A percentile compares a stretch with the other conserved stretches of the same genome.
These are phyloP conservation scores for Phaedon cochleariae DNA, from an alignment of 2,888 invertebrate genomes.

Conservation along the genomic window DNA sequence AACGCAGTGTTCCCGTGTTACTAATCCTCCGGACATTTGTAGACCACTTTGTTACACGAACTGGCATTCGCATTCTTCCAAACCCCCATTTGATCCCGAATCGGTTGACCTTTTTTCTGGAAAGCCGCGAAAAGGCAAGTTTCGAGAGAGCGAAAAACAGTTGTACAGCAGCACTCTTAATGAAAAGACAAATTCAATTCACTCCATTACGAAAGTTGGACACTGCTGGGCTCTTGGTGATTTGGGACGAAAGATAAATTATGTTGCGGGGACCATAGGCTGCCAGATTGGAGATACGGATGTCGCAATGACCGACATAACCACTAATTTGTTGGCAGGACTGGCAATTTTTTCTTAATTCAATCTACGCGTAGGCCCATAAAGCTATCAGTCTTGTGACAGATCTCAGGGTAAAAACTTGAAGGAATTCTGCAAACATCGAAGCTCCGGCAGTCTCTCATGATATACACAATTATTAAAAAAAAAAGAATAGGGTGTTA, in stretches of 20 bases:
- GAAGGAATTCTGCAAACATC: too few relatives aligned
- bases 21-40: not conserved
- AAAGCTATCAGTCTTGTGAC: too few relatives aligned
- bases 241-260: slow-evolving; percentile 3
- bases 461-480: too few relatives aligned
- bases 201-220: not conserved
- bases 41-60: not conserved
- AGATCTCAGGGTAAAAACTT: too few relatives aligned
- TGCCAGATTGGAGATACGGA: not conserved
- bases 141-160: not conserved
- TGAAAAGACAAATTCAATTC: not conserved
- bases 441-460: too few relatives aligned
- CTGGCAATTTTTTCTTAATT: not conserved
- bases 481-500: too few relatives aligned
- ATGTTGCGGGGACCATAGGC: too few relatives aligned
- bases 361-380: not conserved
- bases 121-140: not conserved
- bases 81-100: not conserved
- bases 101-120: not conserved
- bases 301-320: too few relatives aligned
- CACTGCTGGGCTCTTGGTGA: not conserved
- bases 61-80: not conserved
- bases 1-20: too few relatives aligned
- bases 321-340: too few relatives aligned
- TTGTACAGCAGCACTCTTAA: not conserved